These are phyloP conservation scores for Hypotaenidia philippensis DNA, from an alignment of 2,797 vertebrate species.

Conservation along the genomic window DNA sequence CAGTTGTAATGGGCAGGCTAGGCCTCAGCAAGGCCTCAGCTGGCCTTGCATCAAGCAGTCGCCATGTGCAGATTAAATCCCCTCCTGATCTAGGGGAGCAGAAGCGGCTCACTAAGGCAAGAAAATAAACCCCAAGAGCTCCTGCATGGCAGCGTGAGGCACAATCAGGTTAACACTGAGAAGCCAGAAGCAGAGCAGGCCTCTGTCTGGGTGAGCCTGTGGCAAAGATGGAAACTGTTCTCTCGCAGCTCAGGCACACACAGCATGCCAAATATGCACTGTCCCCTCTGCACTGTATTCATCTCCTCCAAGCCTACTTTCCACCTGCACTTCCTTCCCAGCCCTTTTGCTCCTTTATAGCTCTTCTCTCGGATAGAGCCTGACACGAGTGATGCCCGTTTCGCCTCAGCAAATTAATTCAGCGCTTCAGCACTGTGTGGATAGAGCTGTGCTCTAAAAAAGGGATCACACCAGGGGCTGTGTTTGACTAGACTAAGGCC, in stretches of 20 bases:
- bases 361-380: background rate
- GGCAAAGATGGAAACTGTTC: background rate
- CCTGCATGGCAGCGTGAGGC: background rate
- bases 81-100: background rate
- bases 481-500: background rate
- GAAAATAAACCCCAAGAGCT: background rate
- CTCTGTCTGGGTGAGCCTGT: background rate
- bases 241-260: background rate
- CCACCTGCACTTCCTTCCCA: background rate
- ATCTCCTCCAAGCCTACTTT: background rate
- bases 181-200: background rate
- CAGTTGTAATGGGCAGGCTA: background rate
- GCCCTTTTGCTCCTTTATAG: background rate
- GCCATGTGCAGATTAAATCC: background rate
- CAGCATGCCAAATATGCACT: background rate
- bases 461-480: background rate
- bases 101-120: background rate
- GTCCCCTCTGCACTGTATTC: background rate
- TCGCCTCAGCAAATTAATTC: fast-evolving
- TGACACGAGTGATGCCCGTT: background rate
- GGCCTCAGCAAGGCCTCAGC: background rate
- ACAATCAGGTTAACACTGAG: background rate
- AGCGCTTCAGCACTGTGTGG: background rate
- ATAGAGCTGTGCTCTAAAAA: background rate
- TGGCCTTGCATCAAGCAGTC: background rate